These are phyloP conservation scores for Megastigmus dorsalis DNA, from an alignment of 2,888 invertebrate species.

Conservation along the genomic window DNA sequence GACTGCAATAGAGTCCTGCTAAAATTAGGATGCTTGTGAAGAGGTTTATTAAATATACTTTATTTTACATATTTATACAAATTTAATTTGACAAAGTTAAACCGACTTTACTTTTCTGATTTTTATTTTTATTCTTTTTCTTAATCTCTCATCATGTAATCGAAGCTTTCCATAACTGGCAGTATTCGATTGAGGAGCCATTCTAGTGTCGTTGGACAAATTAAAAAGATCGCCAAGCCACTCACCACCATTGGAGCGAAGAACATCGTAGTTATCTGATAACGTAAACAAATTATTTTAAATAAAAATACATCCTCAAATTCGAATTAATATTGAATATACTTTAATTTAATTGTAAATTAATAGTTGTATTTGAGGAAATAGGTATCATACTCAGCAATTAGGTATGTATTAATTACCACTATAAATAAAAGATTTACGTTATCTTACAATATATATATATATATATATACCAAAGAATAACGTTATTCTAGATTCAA, in stretches of 20 bases:
- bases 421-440: too few species aligned
- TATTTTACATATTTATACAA: not conserved
- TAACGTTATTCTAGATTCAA: too few species aligned
- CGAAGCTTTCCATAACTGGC: conserved; percentile 57
- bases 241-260: conserved; percentile 62
- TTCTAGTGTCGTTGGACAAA: conserved; percentile 64
- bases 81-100: too few species aligned
- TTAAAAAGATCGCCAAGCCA: conserved; percentile 61
- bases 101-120: not conserved
- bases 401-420: too few species aligned
- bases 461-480: too few species aligned
- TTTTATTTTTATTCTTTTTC: not conserved
- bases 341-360: not conserved
- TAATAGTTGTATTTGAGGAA: not conserved
- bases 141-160: not conserved
- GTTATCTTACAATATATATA: too few species aligned
- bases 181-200: conserved; percentile 61
- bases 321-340: not conserved
- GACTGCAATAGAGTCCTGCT: not conserved
- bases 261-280: conserved; percentile 61
- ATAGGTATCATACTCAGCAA: not conserved
- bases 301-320: not conserved
- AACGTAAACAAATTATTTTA: conserved; percentile 10
- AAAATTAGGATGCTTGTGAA: not conserved
- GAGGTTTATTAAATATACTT: not conserved